Evolutionary conservation across 2,888 invertebrate species (phyloP), one percentile per base, ranked within the genome.

Genomic region (Saturnia japonica): DNA sequence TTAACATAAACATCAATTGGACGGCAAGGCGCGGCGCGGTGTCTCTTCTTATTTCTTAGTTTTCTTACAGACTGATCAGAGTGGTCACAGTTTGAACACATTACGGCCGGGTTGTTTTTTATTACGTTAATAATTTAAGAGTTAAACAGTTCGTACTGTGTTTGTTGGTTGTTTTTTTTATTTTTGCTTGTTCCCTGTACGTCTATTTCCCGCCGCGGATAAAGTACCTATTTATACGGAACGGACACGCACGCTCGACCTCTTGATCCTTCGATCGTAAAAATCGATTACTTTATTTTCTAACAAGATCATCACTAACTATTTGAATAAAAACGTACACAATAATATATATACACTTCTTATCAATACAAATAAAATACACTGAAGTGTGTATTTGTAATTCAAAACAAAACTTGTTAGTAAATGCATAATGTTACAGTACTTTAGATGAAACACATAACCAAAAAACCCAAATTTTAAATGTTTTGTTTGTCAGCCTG

Each of bases 1-100:
- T 93, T 93, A 87, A 87, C 93, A 92, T 93, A 92, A 91, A 91
- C 91, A 92, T 87, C 83, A 84, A 77, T 87, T 85, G 84, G 85
- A 88, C 85, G 81, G 85, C 85, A n/a, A n/a, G n/a, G n/a, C n/a
- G n/a, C n/a, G n/a, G 81, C 34, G 6, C 34, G 34, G 34, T 6
- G 34, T 85, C 85, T 80, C 78, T 80, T 85, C n/a, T n/a, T n/a
- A n/a, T n/a, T n/a, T n/a, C n/a, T n/a, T n/a, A n/a, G n/a, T n/a
- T n/a, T n/a, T n/a, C n/a, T n/a, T n/a, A n/a, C n/a, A n/a, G n/a
- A 87, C 88, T 87, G 83, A 83, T 85, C 84, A 78, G n/a, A n/a
- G 80, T 82, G 81, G 84, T 86, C 87, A 82, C 87, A 87, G 83
- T 86, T 88, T 85, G 89, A 91, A 91, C 91, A 91, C 87, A 91